A percentile compares a stretch with the other conserved stretches of the same genome.
phyloP scores from a whole-genome alignment of 2,888 invertebrate species.

The Rhabditoides inermis region DNA sequence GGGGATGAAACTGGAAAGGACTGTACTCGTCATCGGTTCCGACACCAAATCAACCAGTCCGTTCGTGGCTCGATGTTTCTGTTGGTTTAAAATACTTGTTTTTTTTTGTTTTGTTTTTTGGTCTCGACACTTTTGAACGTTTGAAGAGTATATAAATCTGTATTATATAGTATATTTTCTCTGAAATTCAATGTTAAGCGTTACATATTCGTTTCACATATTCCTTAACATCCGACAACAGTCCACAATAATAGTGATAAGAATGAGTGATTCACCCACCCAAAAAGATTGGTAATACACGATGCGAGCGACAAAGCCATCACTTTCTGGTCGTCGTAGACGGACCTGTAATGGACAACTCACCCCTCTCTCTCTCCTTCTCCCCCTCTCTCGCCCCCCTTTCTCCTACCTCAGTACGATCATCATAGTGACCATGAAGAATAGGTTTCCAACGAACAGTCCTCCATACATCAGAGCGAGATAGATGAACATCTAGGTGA shows the following conservation, averaged over 20 bases:
- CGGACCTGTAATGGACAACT: constrained; percentile 23
- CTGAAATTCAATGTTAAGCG: too few relatives aligned
- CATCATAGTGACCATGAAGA: constrained; percentile 47
- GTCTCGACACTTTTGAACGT: too few relatives aligned
- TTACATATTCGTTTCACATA: too few relatives aligned
- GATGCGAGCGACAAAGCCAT: constrained; percentile 40
- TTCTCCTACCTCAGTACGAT: constrained; percentile 28
- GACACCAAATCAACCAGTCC: too few relatives aligned
- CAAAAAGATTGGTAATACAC: constrained; percentile 35
- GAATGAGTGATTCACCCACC: background rate
- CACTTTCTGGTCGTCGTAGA: constrained; percentile 37
- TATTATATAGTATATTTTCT: too few relatives aligned
- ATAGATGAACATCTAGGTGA: constrained; percentile 9
- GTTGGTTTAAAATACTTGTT: too few relatives aligned
- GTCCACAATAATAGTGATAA: too few relatives aligned
- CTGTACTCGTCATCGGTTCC: too few relatives aligned
- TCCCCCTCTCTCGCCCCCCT: background rate
- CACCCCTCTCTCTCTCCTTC: background rate
- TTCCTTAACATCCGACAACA: too few relatives aligned
- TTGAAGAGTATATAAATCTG: too few relatives aligned
- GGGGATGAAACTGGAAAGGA: constrained; percentile 32
- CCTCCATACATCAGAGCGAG: constrained; percentile 37
- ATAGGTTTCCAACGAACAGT: constrained; percentile 42
- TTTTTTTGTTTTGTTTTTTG: too few relatives aligned
- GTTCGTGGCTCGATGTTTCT: too few relatives aligned